A percentile compares a stretch with the other conserved stretches of the same genome.
phyloP scores from a whole-genome alignment of 2,113 vertebrate genomes.

The Etheostoma cragini region DNA sequence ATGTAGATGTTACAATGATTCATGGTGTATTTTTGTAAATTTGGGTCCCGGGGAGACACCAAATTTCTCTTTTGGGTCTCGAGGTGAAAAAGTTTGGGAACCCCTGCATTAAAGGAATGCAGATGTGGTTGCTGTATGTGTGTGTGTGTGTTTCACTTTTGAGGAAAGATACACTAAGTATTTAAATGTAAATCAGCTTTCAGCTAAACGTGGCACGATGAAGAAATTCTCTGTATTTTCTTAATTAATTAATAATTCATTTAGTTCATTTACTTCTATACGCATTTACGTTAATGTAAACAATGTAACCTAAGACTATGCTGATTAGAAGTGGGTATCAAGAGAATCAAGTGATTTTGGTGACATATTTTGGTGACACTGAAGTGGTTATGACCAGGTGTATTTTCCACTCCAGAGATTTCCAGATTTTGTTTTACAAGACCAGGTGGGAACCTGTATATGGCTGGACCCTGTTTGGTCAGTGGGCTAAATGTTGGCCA shows the following conservation, averaged over 20 bases:
- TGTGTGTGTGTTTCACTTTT: conserved; percentile 1
- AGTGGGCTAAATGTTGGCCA: no score
- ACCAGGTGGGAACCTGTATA: no score
- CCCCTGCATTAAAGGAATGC: conserved; percentile 46
- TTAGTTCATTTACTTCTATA: background rate
- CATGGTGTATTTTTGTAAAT: no score
- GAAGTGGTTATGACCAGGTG: background rate
- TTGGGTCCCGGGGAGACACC: no score
- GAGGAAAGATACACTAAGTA: background rate
- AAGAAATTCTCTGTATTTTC: background rate
- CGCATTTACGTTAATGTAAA: background rate
- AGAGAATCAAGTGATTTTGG: background rate
- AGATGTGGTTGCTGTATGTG: background rate
- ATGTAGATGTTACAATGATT: no score
- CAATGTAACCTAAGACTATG: background rate
- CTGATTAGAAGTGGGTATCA: background rate
- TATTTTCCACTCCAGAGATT: background rate
- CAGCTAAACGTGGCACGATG: background rate
- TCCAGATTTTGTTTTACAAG: background rate
- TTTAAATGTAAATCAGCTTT: background rate
- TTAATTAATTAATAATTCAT: background rate
- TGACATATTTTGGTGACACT: background rate
- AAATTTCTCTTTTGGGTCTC: no score
- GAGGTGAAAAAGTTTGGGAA: no score
- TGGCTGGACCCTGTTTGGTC: no score